Base-by-base conservation (phyloP, 2,797 vertebrate species). In the Sebastes paucispinis region DNA sequence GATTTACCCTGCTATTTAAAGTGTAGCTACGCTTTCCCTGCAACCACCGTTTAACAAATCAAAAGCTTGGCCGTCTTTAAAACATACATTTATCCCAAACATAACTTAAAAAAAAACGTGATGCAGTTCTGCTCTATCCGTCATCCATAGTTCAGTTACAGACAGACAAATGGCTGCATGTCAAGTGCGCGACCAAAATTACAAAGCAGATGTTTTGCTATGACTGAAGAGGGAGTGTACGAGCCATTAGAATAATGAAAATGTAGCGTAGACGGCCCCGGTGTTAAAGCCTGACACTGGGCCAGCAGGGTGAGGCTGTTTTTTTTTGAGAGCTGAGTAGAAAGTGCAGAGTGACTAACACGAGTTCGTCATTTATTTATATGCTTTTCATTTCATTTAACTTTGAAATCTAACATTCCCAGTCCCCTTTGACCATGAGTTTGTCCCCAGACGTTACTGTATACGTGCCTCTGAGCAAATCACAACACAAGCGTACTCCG, bases 141-240 rank as follows among this genome's bases (percentile, higher is more conserved):
- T 82, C 79, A 75, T 81, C 82, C 67, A 13, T 6, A 47, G 73
- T 54, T 73, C 77, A 73, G 71, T 74, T 72, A 58, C 58, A 83
- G 59, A 73, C 62, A 80, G 47, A 79, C 77, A 82, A 90, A 89
- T 91, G 90, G 87, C 83, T 73, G 77, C 82, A 57, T 60, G 88
- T 91, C 88, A 90, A 91, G 62, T 79, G 27, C 20, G 31, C 32
- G 22, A 91, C 89, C 93, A 90, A 86, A 95, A 93, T 95, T 94
- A 94, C 89, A 93, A 90, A 91, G 91, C 81, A 89, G 59, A 87
- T 81, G 89, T 89, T 89, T 83, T 52, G 62, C 82, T 80, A 14
- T 68, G 80, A 79, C 66, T 74, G 86, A 83, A 39, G 58, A 80
- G 36, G 31, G 71, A 83, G 74, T 31, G 32, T 60, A 36, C 18